Percentiles rank a stretch among this genome's conserved stretches.
phyloP scores from a whole-genome alignment of 2,888 invertebrate genomes.

The Sphaeridia pumilis region DNA sequence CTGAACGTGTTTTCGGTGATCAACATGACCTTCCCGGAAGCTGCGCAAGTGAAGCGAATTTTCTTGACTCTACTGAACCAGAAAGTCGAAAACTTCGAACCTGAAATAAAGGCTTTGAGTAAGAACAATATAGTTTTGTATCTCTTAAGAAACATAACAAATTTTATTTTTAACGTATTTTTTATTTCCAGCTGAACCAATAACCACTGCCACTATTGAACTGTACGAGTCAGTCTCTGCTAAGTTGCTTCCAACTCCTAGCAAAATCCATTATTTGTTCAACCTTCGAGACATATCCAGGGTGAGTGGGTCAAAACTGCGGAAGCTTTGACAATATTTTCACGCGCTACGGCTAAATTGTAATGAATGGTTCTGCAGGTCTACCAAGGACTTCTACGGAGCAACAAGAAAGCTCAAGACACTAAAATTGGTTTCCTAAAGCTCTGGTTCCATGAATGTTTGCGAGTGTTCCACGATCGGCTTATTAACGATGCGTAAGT shows the following conservation, averaged over 20 bases:
- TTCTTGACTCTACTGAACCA: slow-evolving; percentile 74
- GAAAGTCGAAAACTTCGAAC: slow-evolving; percentile 62
- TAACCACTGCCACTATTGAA: slow-evolving; percentile 63
- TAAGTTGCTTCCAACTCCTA: slow-evolving; percentile 73
- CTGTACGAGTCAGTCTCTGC: slow-evolving; percentile 59
- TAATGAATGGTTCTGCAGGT: slow-evolving; percentile 39
- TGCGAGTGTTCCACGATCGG: slow-evolving; percentile 71
- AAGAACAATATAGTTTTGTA: slow-evolving; percentile 26
- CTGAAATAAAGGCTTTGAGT: slow-evolving; percentile 63
- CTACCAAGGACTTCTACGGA: slow-evolving; percentile 63
- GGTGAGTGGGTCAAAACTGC: slow-evolving; percentile 41
- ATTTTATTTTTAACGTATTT: slow-evolving; percentile 36
- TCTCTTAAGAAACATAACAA: neutral
- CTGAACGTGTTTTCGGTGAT: slow-evolving; percentile 64
- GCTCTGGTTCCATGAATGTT: slow-evolving; percentile 77
- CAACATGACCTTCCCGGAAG: slow-evolving; percentile 70
- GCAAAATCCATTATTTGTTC: slow-evolving; percentile 81
- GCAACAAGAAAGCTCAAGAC: slow-evolving; percentile 63
- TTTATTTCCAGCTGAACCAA: slow-evolving; percentile 46
- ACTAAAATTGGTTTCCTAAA: slow-evolving; percentile 58
- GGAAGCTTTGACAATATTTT: neutral
- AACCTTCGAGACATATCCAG: slow-evolving; percentile 79
- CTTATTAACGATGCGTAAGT: slow-evolving; percentile 59
- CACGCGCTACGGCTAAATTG: neutral
- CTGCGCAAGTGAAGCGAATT: slow-evolving; percentile 62